These are phyloP conservation scores for Dione juno DNA, from an alignment of 2,888 invertebrate genomes.

Conservation along the genomic window DNA sequence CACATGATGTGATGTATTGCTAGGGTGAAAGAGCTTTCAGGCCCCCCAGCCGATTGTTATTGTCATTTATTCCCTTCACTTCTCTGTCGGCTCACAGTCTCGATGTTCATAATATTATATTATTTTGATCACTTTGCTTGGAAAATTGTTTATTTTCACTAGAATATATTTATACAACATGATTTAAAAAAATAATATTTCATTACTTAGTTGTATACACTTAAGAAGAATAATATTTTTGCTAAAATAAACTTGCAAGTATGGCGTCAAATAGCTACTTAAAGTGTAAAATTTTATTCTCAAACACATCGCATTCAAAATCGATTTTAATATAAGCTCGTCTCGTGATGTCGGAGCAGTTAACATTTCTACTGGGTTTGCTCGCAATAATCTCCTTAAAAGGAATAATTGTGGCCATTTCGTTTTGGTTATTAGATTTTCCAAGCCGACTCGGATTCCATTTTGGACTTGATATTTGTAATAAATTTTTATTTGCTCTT, in stretches of 20 bases:
- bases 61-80: conserved; percentile 51
- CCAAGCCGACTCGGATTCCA: conserved; percentile 54
- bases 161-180: no score
- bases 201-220: no score
- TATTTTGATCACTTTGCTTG: conserved; percentile 25
- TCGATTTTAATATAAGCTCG: conserved; percentile 53
- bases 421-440: conserved; percentile 71
- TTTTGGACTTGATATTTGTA: conserved; percentile 67
- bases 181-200: no score
- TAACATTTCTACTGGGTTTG: conserved; percentile 55
- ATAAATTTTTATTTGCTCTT: conserved; percentile 70
- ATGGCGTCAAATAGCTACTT: not conserved
- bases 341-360: conserved; percentile 47
- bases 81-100: conserved; percentile 35
- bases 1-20: conserved; percentile 60
- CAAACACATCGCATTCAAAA: conserved; percentile 39
- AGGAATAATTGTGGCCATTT: conserved; percentile 68
- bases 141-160: conserved; percentile 25
- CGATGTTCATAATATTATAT: conserved; percentile 24
- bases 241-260: not conserved
- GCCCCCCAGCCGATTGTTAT: conserved; percentile 50
- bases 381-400: conserved; percentile 65
- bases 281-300: not conserved
- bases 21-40: conserved; percentile 51
- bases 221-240: no score